A percentile compares a stretch with the other conserved stretches of the same genome.
Evolutionary conservation across 2,888 invertebrate genomes (phyloP).

Genomic region (Stictocephala bisonia): DNA sequence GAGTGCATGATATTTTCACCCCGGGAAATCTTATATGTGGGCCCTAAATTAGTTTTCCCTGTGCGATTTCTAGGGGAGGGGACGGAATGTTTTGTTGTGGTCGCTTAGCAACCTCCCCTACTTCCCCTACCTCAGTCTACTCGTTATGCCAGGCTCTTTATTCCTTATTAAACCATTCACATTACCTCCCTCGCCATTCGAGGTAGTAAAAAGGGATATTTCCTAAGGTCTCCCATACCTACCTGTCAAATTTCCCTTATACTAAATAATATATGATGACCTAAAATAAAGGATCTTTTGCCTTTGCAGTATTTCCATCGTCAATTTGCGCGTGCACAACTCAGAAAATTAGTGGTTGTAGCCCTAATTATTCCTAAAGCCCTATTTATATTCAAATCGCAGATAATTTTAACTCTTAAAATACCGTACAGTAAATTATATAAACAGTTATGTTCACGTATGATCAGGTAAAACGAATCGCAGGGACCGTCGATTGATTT

Average conservation of each 20-base stretch:
- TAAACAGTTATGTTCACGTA: no score
- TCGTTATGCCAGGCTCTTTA: conserved; percentile 39
- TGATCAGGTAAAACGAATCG: no score
- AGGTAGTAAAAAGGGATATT: background rate
- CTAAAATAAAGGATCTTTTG: no score
- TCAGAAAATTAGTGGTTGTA: no score
- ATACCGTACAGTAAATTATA: no score
- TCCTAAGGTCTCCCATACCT: conserved; percentile 4
- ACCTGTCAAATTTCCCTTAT: background rate
- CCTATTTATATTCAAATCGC: no score
- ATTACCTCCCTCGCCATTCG: conserved; percentile 23
- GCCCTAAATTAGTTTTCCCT: conserved; percentile 50
- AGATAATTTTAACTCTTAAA: no score
- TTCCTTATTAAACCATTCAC: conserved; percentile 41
- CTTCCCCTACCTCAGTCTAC: conserved; percentile 25
- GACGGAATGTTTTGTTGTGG: conserved; percentile 42
- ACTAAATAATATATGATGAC: background rate
- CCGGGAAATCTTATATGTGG: conserved; percentile 50
- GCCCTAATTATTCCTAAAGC: no score
- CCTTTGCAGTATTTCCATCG: no score
- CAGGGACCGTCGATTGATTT: no score
- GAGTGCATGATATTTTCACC: conserved; percentile 51
- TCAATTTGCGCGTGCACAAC: no score
- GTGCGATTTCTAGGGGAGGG: conserved; percentile 36
- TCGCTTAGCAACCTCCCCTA: conserved; percentile 28